Conservation (phyloP, 1,140 invertebrate species). For the Xylocopa sonorina region DNA sequence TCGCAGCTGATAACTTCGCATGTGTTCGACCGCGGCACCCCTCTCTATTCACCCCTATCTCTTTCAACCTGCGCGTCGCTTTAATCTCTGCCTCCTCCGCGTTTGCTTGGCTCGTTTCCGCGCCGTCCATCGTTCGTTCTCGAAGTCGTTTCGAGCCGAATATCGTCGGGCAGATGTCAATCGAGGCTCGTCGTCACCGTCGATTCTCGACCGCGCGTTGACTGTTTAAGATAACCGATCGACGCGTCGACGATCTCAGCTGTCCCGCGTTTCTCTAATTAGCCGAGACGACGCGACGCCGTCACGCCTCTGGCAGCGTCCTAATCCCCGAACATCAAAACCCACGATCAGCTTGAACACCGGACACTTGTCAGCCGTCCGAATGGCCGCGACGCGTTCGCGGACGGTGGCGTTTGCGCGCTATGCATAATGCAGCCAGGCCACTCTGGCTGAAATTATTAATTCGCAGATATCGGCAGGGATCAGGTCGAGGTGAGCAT, state of each 20-base stretch:
- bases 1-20: slow-evolving; percentile 62
- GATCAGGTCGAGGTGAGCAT: slow-evolving; percentile 3
- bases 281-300: too few relatives aligned
- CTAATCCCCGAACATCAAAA: slow-evolving; percentile 46
- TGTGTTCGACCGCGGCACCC: slow-evolving; percentile 23
- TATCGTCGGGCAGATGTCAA: too few relatives aligned
- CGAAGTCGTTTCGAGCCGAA: too few relatives aligned
- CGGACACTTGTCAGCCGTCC: slow-evolving; percentile 35
- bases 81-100: neutral
- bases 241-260: neutral
- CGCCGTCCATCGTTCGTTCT: too few relatives aligned
- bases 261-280: neutral
- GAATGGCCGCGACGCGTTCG: slow-evolving; percentile 21
- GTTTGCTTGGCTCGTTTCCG: too few relatives aligned
- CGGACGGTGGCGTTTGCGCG: slow-evolving; percentile 34
- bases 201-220: too few relatives aligned
- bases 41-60: too few relatives aligned
- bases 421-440: slow-evolving; percentile 42
- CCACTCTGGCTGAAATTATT: slow-evolving; percentile 49
- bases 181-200: too few relatives aligned
- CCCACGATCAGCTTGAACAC: slow-evolving; percentile 16
- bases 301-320: neutral
- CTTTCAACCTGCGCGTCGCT: neutral
- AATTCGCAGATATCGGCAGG: slow-evolving; percentile 49
- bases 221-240: neutral